phyloP scores from a whole-genome alignment of 2,797 vertebrate species.

The Squalus acanthias region DNA sequence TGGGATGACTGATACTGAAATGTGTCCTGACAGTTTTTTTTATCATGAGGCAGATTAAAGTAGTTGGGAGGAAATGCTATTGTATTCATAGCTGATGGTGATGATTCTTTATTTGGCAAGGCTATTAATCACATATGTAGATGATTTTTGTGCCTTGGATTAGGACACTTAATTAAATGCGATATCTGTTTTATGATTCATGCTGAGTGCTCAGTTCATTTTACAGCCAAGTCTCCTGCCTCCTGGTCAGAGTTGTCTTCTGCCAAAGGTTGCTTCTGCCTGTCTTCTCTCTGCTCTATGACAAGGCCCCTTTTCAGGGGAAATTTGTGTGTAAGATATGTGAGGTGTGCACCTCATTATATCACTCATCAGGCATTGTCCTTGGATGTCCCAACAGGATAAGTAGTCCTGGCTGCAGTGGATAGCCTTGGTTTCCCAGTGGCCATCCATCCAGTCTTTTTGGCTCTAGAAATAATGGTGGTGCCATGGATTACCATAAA shows the following conservation, averaged over 20 bases:
- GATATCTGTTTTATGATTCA: neutral
- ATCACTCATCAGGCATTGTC: neutral
- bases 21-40: neutral
- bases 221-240: neutral
- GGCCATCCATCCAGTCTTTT: neutral
- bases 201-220: neutral
- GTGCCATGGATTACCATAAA: neutral
- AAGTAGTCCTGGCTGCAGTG: neutral
- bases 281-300: neutral
- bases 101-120: neutral
- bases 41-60: neutral
- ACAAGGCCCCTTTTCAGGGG: neutral
- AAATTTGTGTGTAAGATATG: neutral
- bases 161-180: neutral
- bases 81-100: neutral
- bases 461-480: neutral
- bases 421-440: neutral
- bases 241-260: neutral
- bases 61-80: too few relatives aligned
- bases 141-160: neutral
- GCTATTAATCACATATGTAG: neutral
- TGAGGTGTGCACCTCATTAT: neutral
- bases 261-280: neutral
- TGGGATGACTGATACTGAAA: neutral
- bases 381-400: neutral